Conservation (phyloP, 2,797 vertebrate species). For the Tragopan temminckii region DNA sequence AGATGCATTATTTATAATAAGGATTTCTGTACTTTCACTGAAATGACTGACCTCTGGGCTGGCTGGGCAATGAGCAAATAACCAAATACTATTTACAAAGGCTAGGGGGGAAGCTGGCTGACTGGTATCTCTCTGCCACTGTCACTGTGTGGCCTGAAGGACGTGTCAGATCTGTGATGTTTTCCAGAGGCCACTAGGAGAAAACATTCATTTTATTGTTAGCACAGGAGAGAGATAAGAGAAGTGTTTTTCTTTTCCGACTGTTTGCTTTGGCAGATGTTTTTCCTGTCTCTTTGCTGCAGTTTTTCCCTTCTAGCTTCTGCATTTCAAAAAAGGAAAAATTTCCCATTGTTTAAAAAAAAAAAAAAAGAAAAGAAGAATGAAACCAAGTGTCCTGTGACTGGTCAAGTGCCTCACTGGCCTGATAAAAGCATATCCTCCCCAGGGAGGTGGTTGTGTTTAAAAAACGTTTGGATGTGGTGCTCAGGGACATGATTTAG, state of each 20-base stretch:
- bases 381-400: background rate
- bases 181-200: constrained; percentile 20
- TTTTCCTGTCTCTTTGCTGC: constrained; percentile 12
- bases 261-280: constrained; percentile 27
- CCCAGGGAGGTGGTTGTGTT: too few relatives aligned
- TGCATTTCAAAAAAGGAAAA: background rate
- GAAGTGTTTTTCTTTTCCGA: background rate
- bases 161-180: background rate
- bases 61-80: background rate
- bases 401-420: background rate
- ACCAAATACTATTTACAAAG: background rate
- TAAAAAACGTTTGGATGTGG: too few relatives aligned
- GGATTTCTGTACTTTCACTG: background rate
- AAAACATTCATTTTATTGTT: background rate
- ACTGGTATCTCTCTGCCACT: background rate
- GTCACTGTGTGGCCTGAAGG: background rate
- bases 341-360: background rate
- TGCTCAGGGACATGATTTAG: too few relatives aligned
- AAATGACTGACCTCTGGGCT: background rate
- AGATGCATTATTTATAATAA: background rate
- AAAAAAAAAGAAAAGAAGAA: background rate
- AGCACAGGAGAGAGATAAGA: background rate
- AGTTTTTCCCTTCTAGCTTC: background rate
- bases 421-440: background rate
- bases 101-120: background rate